These are phyloP conservation scores for Ectropis crepuscularia DNA, from an alignment of 2,888 invertebrate species.

Conservation along the genomic window DNA sequence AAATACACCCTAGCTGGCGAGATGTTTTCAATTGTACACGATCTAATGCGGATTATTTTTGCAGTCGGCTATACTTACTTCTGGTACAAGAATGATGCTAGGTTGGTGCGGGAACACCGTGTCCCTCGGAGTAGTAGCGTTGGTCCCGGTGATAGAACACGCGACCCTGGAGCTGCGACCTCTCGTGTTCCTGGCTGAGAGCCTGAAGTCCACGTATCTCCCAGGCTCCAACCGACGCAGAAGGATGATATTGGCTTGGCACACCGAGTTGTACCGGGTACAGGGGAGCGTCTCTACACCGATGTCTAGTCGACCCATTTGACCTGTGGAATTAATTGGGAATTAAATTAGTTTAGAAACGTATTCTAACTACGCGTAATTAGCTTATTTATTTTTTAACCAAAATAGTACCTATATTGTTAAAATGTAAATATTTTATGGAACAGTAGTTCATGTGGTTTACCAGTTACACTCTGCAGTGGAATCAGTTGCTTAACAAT, in stretches of 20 bases:
- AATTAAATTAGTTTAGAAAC: slow-evolving; percentile 7
- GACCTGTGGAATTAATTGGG: slow-evolving; percentile 66
- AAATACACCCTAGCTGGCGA: too few relatives aligned
- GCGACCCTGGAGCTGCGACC: slow-evolving; percentile 90
- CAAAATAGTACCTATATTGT: too few relatives aligned
- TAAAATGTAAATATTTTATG: too few relatives aligned
- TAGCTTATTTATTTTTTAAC: too few relatives aligned
- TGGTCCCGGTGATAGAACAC: slow-evolving; percentile 93
- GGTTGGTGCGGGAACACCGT: slow-evolving; percentile 93
- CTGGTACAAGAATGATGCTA: slow-evolving; percentile 89
- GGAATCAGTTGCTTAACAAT: too few relatives aligned
- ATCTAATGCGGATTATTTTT: too few relatives aligned
- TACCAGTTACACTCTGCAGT: too few relatives aligned
- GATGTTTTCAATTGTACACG: too few relatives aligned
- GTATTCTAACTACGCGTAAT: neutral
- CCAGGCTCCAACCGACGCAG: slow-evolving; percentile 90
- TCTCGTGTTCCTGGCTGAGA: slow-evolving; percentile 89
- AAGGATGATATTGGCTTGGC: slow-evolving; percentile 94
- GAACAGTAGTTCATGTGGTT: too few relatives aligned
- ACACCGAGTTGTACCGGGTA: slow-evolving; percentile 93
- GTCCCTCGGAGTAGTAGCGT: slow-evolving; percentile 92
- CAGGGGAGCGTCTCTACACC: slow-evolving; percentile 93
- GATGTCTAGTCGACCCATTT: slow-evolving; percentile 90
- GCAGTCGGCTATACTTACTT: slow-evolving; percentile 77
- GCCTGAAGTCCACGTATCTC: slow-evolving; percentile 93